Evolutionary conservation across 1,140 invertebrate genomes (phyloP), one percentile per base, ranked within the genome.

Genomic region (Drosophila equinoxialis): DNA sequence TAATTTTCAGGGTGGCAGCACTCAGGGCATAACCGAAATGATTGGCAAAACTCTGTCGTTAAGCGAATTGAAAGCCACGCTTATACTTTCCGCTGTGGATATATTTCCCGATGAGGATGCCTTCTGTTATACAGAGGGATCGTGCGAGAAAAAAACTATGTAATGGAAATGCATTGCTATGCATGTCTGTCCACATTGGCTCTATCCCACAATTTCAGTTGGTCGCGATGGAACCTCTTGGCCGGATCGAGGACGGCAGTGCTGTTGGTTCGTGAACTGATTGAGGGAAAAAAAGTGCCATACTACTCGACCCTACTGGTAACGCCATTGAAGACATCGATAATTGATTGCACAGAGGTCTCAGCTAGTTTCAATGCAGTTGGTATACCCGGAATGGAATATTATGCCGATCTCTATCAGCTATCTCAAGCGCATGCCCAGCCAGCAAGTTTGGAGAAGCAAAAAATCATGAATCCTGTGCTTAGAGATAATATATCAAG

Each of bases 91-190:
- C 6, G 97, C 97, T n/a, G 95, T 98, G 41, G 97, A 98, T 91
- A 93, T 98, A n/a, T 98, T 98, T 92, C 97, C 97, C 0, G 95
- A 95, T 67, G 94, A 95, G 69, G 98, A 98, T 92, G 96, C 96
- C 0, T 95, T 95, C 76, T 96, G 95, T 84, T 97, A 98, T 91
- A 94, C 98, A 7, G 96, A 97, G 90, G 90, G 91, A 14, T 91
- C 87, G 13, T 94, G 95, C 42, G 93, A 95, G 54, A 97, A 97
- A 97, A 97, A 83, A 95, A 97, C 79, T 94, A 94, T 79, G 93
- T 95, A 1, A 94, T 95, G 70, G 97, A 98, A 91, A 94, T 95
- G 64, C 96, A 97, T 91, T 92, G 96, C 13, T 97, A 98, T 83
- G 94, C 95, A 51, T 97, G 97, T 77, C 97, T 98, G 94, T 96